A percentile compares a stretch with the other conserved stretches of the same genome.
Evolutionary conservation across 2,797 vertebrate species (phyloP).

Genomic region (Poecilia picta): DNA sequence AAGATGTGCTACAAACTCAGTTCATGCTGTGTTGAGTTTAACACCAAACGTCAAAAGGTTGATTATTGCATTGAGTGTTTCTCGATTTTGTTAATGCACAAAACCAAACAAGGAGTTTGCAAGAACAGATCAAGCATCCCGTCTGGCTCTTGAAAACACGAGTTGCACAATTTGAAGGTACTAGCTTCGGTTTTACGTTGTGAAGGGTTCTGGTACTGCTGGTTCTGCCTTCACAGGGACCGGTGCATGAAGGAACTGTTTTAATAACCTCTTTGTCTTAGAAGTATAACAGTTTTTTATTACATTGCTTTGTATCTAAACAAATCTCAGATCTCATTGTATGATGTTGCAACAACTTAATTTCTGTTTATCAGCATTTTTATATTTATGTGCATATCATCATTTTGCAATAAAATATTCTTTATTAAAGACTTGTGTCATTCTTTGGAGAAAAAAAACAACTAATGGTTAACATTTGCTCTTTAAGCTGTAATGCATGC

Average conservation of each 20-base stretch:
- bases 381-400: slow-evolving; percentile 74
- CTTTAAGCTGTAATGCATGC: slow-evolving; percentile 27
- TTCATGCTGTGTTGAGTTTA: neutral
- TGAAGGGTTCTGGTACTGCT: slow-evolving; percentile 45
- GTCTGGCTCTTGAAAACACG: slow-evolving; percentile 18
- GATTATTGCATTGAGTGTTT: neutral
- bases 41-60: neutral
- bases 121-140: slow-evolving; percentile 6
- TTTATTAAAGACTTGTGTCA: slow-evolving; percentile 52
- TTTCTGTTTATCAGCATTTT: slow-evolving; percentile 52
- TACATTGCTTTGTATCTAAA: slow-evolving; percentile 49
- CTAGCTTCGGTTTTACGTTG: slow-evolving; percentile 33
- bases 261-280: slow-evolving; percentile 50
- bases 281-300: slow-evolving; percentile 38
- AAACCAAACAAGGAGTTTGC: neutral
- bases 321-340: slow-evolving; percentile 22
- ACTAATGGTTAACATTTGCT: slow-evolving; percentile 17
- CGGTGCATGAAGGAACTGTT: slow-evolving; percentile 64
- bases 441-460: slow-evolving; percentile 1
- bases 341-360: slow-evolving; percentile 50
- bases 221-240: slow-evolving; percentile 25
- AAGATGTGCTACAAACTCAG: neutral
- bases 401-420: slow-evolving; percentile 78
- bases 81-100: neutral
- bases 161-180: slow-evolving; percentile 71